Percentiles rank a stretch among this genome's conserved stretches.
These are phyloP conservation scores for Trichoplusia ni DNA, from an alignment of 1,140 invertebrate species.

Conservation along the genomic window DNA sequence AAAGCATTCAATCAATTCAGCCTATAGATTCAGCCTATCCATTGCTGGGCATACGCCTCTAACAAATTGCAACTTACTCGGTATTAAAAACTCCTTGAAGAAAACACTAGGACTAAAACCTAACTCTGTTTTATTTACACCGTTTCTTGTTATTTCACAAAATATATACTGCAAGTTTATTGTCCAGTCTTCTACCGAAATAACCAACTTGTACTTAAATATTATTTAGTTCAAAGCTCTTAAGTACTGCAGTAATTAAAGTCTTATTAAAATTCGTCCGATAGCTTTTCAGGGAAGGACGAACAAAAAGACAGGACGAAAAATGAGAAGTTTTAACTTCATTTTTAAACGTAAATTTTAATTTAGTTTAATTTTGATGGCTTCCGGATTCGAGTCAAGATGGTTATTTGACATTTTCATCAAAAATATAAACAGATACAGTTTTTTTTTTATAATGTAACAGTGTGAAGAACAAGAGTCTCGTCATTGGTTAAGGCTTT, in stretches of 20 bases:
- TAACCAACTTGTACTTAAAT: conserved; percentile 17
- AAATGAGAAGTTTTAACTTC: conserved; percentile 5
- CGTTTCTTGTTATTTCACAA: neutral
- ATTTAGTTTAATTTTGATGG: neutral
- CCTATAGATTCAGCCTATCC: no score
- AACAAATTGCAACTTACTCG: no score
- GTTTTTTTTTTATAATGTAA: no score
- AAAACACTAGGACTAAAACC: no score
- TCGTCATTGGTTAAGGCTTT: no score
- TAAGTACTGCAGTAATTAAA: conserved; percentile 22
- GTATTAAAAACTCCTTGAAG: no score
- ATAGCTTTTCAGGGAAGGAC: neutral
- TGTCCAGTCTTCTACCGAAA: conserved; percentile 5
- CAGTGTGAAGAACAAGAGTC: no score
- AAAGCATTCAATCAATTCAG: no score
- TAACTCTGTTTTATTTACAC: no score
- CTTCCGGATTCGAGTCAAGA: neutral
- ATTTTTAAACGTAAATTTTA: neutral
- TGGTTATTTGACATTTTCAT: neutral
- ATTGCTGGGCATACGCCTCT: no score
- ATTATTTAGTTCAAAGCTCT: conserved; percentile 19
- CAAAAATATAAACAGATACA: neutral
- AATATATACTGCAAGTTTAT: neutral
- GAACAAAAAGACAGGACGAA: neutral
- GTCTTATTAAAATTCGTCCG: conserved; percentile 20